Conservation (phyloP, 2,888 invertebrate genomes). For the Criorhina ranunculi region DNA sequence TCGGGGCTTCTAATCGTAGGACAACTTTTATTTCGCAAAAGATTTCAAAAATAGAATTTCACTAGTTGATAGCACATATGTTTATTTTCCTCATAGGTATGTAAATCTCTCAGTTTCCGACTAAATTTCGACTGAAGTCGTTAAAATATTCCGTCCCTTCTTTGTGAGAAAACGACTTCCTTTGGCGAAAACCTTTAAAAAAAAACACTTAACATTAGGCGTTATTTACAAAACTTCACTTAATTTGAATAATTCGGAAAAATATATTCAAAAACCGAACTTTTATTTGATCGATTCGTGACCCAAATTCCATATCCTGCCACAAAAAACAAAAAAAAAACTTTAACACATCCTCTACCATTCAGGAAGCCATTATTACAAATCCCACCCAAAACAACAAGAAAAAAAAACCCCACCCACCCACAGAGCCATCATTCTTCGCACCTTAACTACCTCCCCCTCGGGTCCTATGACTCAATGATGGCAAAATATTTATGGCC, state of each 20-base stretch:
- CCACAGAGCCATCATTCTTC: background rate
- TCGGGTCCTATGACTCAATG: background rate
- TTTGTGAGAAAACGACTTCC: background rate
- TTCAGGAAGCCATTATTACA: conserved; percentile 24
- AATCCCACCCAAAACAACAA: too few species aligned
- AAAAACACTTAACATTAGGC: background rate
- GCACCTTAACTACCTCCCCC: conserved; percentile 1
- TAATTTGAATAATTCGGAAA: conserved; percentile 8
- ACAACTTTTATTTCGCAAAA: too few species aligned
- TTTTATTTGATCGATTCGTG: conserved; percentile 8
- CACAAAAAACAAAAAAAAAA: conserved; percentile 15
- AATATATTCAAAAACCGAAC: background rate
- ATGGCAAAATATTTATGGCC: conserved; percentile 10
- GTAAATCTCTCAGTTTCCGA: too few species aligned
- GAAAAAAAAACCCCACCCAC: background rate
- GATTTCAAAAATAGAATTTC: too few species aligned
- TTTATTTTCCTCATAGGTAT: too few species aligned
- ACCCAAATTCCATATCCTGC: conserved; percentile 12
- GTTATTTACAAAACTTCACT: background rate
- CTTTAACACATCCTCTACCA: conserved; percentile 4
- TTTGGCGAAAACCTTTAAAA: background rate
- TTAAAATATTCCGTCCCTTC: background rate
- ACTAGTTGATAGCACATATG: too few species aligned
- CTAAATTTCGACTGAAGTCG: too few species aligned
- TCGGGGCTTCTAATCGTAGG: too few species aligned